Percentiles rank a stretch among this genome's conserved stretches.
These are phyloP conservation scores for Drosophila fungiperda DNA, from an alignment of 2,888 invertebrate genomes.

Conservation along the genomic window DNA sequence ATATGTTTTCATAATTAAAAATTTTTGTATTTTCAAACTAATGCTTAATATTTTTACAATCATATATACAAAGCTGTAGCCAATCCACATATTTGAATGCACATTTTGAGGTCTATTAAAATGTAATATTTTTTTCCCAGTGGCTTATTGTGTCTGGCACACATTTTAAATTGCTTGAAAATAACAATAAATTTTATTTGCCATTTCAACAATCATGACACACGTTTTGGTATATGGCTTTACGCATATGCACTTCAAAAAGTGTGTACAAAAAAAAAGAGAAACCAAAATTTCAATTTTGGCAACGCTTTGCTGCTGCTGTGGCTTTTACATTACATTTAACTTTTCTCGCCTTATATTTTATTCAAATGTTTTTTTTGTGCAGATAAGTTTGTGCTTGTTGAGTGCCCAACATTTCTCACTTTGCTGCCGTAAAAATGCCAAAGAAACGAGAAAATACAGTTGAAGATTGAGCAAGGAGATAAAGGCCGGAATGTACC, in stretches of 20 bases:
- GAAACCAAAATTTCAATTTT: conserved; percentile 45
- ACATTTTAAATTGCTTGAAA: not conserved
- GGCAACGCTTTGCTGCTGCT: not conserved
- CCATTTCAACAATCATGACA: not conserved
- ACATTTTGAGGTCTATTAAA: too few relatives aligned
- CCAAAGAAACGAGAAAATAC: conserved; percentile 41
- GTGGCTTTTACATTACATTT: conserved; percentile 73
- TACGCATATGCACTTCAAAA: not conserved
- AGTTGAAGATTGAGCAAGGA: not conserved
- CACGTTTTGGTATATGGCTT: not conserved
- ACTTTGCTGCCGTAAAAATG: conserved; percentile 70
- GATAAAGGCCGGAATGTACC: conserved; percentile 19
- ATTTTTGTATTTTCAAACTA: not conserved
- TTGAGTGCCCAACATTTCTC: conserved; percentile 69
- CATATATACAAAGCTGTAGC: not conserved
- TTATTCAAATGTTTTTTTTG: conserved; percentile 71
- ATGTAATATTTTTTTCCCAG: too few relatives aligned
- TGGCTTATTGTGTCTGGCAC: not conserved
- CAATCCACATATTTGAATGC: not conserved
- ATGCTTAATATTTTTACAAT: not conserved
- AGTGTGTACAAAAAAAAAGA: conserved; percentile 18
- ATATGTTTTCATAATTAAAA: not conserved
- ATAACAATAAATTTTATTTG: conserved; percentile 1
- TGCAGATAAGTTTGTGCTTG: conserved; percentile 67
- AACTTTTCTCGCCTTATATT: conserved; percentile 78